These are phyloP conservation scores for Caiman crocodilus DNA, from an alignment of 2,797 vertebrate genomes.

Conservation along the genomic window DNA sequence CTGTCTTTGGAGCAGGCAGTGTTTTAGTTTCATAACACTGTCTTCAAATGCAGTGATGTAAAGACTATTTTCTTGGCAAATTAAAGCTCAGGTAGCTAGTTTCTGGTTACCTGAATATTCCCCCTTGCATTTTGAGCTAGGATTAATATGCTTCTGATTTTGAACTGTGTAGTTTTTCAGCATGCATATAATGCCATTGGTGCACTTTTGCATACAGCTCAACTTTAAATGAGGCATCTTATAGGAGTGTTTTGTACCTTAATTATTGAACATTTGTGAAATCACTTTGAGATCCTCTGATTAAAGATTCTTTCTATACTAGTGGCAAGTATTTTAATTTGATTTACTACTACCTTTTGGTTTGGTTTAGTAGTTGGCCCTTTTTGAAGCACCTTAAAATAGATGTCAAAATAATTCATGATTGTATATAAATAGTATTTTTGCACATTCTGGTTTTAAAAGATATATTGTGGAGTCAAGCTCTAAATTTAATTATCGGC, in stretches of 20 bases:
- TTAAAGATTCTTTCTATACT: not conserved
- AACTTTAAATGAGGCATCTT: not conserved
- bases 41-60: not conserved
- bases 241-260: not conserved
- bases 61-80: constrained; percentile 19
- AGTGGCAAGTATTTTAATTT: not conserved
- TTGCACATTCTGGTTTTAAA: not conserved
- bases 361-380: not conserved
- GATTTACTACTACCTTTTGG: not conserved
- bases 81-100: not conserved
- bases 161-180: not conserved
- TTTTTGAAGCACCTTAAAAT: not conserved
- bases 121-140: not conserved
- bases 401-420: not conserved
- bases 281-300: not conserved
- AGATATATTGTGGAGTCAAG: not conserved
- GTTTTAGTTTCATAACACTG: not conserved
- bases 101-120: not conserved
- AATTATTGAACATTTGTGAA: not conserved
- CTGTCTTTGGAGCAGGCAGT: not conserved
- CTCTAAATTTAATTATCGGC: not conserved
- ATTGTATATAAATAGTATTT: not conserved
- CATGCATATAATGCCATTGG: not conserved
- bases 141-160: not conserved
- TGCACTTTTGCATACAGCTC: not conserved